Evolutionary conservation across 2,113 vertebrate species (phyloP).

Genomic region (Python bivittatus): DNA sequence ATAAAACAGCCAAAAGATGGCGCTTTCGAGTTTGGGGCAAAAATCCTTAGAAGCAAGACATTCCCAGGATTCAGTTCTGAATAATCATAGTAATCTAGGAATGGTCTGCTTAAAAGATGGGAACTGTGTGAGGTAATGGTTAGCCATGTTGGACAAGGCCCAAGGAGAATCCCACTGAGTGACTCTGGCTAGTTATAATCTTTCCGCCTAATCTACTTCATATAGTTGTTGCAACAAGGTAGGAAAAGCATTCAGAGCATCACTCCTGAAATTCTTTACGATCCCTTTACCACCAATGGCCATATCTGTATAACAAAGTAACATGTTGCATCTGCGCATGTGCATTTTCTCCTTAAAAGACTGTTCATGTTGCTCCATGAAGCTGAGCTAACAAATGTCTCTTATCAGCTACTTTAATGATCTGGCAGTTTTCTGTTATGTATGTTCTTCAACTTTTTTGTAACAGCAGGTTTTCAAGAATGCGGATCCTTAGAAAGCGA

Average conservation of each 20-base stretch:
- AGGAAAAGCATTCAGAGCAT: not conserved
- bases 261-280: not conserved
- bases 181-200: not conserved
- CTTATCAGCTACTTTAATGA: not conserved
- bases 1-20: not conserved
- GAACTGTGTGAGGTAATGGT: not conserved
- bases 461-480: not conserved
- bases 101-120: not conserved
- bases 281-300: not conserved
- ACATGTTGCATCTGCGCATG: not conserved
- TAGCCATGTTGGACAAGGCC: not conserved
- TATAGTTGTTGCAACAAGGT: not conserved
- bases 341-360: not conserved
- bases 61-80: not conserved
- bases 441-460: not conserved
- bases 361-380: not conserved
- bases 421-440: not conserved
- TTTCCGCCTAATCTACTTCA: not conserved
- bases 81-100: not conserved
- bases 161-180: not conserved
- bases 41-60: not conserved
- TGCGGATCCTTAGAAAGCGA: conserved; percentile 1
- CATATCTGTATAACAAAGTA: not conserved
- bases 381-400: not conserved
- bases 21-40: not conserved